phyloP scores from a whole-genome alignment of 2,113 vertebrate species.

The Corapipo altera region DNA sequence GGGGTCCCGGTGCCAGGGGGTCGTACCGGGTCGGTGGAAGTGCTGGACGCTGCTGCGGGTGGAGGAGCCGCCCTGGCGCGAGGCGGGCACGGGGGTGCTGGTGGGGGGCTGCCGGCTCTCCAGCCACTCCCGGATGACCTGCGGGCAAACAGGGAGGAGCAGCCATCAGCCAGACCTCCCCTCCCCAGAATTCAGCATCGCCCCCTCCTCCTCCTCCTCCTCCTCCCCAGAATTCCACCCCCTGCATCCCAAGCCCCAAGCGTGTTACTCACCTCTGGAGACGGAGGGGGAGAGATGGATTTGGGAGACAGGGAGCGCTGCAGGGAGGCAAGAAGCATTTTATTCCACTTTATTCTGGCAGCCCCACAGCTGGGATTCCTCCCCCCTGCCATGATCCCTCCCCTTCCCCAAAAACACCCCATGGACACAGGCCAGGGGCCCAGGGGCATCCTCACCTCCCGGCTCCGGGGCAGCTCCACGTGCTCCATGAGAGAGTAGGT shows the following conservation, averaged over 20 bases:
- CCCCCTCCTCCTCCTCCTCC: neutral
- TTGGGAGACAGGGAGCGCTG: slow-evolving; percentile 92
- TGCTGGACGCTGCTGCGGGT: slow-evolving; percentile 81
- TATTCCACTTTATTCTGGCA: neutral
- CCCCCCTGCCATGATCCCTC: no score
- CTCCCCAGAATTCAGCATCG: fast-evolving
- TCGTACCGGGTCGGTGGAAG: slow-evolving; percentile 87
- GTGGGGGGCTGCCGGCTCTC: slow-evolving; percentile 79
- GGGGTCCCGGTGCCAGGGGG: neutral
- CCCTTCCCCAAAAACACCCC: fast-evolving
- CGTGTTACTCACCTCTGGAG: slow-evolving; percentile 84
- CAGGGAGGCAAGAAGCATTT: neutral
- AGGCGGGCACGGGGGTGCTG: slow-evolving; percentile 64
- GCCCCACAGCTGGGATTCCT: neutral
- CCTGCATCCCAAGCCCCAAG: neutral
- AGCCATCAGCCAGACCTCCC: fast-evolving
- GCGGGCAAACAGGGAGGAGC: fast-evolving
- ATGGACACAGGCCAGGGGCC: no score
- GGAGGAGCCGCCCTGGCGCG: slow-evolving; percentile 69
- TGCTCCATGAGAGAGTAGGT: slow-evolving; percentile 88
- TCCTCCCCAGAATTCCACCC: neutral
- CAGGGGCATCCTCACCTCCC: slow-evolving; percentile 74
- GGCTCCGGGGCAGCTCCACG: slow-evolving; percentile 79
- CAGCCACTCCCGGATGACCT: slow-evolving; percentile 77
- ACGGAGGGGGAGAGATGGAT: slow-evolving; percentile 84